Conservation (phyloP, 2,113 vertebrate species). For the Corapipo altera region DNA sequence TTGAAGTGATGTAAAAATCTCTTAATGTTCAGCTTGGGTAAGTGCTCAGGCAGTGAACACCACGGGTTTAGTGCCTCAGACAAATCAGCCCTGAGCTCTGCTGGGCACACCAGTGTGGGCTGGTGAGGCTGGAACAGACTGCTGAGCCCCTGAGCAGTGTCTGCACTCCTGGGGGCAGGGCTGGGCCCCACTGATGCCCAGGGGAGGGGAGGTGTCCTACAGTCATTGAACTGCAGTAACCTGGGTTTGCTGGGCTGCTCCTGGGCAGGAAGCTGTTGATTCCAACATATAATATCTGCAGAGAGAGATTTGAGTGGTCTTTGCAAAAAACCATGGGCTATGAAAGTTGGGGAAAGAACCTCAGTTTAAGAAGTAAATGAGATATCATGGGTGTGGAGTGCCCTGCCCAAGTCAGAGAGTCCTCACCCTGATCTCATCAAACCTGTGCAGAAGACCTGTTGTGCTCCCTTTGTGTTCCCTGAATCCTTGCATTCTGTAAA, state of each 20-base stretch:
- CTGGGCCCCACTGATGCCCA: not conserved
- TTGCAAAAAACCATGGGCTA: no score
- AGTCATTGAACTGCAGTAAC: not conserved
- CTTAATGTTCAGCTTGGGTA: not conserved
- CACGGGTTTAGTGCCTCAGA: not conserved
- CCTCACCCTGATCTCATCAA: no score
- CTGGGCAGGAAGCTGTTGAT: not conserved
- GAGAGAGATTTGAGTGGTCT: no score
- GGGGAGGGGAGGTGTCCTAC: not conserved
- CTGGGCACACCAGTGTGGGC: rapidly evolving
- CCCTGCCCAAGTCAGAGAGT: no score
- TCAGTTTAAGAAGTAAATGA: no score
- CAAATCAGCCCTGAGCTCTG: not conserved
- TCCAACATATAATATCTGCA: no score
- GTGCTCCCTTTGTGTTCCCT: no score
- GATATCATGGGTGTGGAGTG: no score
- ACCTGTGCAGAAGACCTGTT: no score
- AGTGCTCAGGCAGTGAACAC: not conserved
- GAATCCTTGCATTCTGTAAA: no score
- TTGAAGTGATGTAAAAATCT: not conserved
- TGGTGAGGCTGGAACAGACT: not conserved
- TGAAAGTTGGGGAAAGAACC: no score
- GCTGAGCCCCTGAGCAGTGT: not conserved
- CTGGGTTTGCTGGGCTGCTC: not conserved
- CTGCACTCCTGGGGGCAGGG: not conserved